phyloP scores from a whole-genome alignment of 2,797 vertebrate species.

The Ceryle rudis region DNA sequence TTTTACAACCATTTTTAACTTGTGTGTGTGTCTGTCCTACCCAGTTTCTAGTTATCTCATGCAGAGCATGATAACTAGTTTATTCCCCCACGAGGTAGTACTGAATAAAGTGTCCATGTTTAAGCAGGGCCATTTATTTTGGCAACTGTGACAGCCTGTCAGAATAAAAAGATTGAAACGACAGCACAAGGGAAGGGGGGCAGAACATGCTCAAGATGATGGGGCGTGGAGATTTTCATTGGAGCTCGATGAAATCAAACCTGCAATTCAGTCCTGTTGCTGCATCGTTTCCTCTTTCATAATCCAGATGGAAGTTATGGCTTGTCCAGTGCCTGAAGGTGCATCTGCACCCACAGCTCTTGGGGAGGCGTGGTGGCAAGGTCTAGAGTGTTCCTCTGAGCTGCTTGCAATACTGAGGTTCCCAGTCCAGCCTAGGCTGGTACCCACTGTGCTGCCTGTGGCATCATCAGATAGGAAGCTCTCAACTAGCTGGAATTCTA shows the following conservation, averaged over 20 bases:
- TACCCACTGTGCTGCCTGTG: background rate
- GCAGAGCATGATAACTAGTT: background rate
- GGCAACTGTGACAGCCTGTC: background rate
- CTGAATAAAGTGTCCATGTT: background rate
- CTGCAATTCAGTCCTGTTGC: background rate
- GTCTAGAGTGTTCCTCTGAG: background rate
- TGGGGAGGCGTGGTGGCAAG: rapidly evolving
- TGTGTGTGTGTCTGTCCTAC: rapidly evolving
- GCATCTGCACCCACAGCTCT: background rate
- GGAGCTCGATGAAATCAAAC: background rate
- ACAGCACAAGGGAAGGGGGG: rapidly evolving
- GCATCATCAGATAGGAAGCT: background rate
- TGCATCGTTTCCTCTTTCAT: slow-evolving; percentile 10
- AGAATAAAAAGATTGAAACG: background rate
- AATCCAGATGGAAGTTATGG: background rate
- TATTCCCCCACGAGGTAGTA: background rate
- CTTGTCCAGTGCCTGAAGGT: background rate
- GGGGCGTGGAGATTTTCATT: background rate
- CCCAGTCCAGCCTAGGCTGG: background rate
- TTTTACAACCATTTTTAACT: background rate
- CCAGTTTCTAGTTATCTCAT: background rate
- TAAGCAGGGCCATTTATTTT: background rate
- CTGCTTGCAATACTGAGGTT: background rate
- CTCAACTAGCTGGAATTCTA: background rate
- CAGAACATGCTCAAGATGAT: background rate